A percentile compares a stretch with the other conserved stretches of the same genome.
Evolutionary conservation across 1,140 invertebrate species (phyloP).

Genomic region (Solenopsis invicta): DNA sequence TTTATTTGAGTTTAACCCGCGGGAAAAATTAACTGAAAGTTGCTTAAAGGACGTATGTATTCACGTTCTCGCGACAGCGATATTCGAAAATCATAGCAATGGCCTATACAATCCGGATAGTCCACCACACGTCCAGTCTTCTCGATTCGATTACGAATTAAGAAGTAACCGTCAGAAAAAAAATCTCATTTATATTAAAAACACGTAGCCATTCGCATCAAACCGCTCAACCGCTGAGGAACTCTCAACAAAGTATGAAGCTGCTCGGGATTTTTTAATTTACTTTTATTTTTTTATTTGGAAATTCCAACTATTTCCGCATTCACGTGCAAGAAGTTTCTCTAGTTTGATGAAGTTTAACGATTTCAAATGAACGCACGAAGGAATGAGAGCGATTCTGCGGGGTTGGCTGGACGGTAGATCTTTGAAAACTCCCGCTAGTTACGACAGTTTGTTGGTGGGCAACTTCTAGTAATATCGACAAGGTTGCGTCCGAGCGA

Average conservation of each 20-base stretch:
- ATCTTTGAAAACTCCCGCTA: slow-evolving; percentile 58
- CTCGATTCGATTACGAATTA: background rate
- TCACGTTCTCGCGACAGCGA: background rate
- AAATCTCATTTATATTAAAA: background rate
- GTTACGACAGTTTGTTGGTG: slow-evolving; percentile 63
- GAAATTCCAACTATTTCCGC: slow-evolving; percentile 33
- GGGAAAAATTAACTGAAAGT: background rate
- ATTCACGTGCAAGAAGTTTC: slow-evolving; percentile 38
- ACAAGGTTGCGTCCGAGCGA: slow-evolving; percentile 56
- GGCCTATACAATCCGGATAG: background rate
- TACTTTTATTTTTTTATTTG: background rate
- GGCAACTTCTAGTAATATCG: slow-evolving; percentile 64
- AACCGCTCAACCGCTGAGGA: background rate
- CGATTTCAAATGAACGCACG: slow-evolving; percentile 44
- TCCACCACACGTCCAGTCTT: background rate
- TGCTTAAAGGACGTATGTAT: background rate
- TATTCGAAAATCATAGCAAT: background rate
- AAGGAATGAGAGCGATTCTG: background rate
- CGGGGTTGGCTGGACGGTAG: background rate
- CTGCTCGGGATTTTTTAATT: background rate
- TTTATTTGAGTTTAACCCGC: background rate
- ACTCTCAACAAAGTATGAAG: background rate
- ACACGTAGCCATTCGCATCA: background rate
- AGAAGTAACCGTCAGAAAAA: background rate
- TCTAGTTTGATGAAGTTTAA: slow-evolving; percentile 38